These are phyloP conservation scores for Mesorhabditis sp. DNA, from an alignment of 2,888 invertebrate species.

Conservation along the genomic window DNA sequence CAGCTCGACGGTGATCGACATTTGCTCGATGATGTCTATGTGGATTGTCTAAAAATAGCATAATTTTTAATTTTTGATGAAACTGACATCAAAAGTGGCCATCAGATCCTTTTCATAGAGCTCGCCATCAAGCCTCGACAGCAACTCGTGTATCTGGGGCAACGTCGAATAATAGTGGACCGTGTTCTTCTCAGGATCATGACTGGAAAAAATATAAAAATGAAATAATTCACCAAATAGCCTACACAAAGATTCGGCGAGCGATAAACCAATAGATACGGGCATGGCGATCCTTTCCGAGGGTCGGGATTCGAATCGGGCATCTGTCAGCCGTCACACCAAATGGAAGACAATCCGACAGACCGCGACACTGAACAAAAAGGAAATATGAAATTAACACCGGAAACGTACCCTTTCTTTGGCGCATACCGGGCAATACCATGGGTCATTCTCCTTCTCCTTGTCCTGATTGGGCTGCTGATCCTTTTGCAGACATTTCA, in stretches of 20 bases:
- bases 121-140: slow-evolving; percentile 30
- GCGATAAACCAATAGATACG: slow-evolving; percentile 95
- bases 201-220: slow-evolving; percentile 65
- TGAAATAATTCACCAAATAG: slow-evolving; percentile 21
- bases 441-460: background rate
- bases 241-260: slow-evolving; percentile 87
- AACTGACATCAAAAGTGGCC: background rate
- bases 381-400: slow-evolving; percentile 2
- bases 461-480: background rate
- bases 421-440: background rate
- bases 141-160: slow-evolving; percentile 74
- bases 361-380: slow-evolving; percentile 71
- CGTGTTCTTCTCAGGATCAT: slow-evolving; percentile 67
- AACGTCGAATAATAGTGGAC: slow-evolving; percentile 86
- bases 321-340: slow-evolving; percentile 72
- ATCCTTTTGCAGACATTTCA: background rate
- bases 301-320: slow-evolving; percentile 83
- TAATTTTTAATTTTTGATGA: background rate
- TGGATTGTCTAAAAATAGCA: background rate
- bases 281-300: slow-evolving; percentile 92
- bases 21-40: slow-evolving; percentile 17
- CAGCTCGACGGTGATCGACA: slow-evolving; percentile 45
- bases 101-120: slow-evolving; percentile 36
- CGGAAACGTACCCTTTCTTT: slow-evolving; percentile 10
- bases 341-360: slow-evolving; percentile 78